Evolutionary conservation across 2,888 invertebrate genomes (phyloP).

Genomic region (Meteorus colon): DNA sequence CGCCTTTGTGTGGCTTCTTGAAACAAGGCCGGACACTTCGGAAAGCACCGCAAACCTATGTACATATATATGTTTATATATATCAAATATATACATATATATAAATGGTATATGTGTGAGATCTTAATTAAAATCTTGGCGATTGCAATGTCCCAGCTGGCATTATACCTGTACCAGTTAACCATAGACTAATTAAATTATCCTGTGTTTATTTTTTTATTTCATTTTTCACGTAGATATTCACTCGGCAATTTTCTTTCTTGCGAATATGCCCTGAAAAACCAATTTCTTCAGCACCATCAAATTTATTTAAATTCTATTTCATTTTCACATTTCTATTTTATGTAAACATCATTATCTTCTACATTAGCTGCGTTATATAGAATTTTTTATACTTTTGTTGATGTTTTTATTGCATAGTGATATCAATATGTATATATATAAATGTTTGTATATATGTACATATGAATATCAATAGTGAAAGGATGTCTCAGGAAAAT

Average conservation of each 20-base stretch:
- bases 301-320: constrained; percentile 38
- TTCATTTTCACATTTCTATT: constrained; percentile 45
- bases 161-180: constrained; percentile 55
- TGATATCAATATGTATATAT: not conserved
- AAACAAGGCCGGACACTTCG: not conserved
- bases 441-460: not conserved
- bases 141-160: constrained; percentile 58
- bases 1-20: constrained; percentile 19
- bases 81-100: constrained; percentile 39
- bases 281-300: constrained; percentile 28
- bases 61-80: constrained; percentile 20
- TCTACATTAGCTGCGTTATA: not conserved
- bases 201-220: constrained; percentile 32
- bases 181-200: constrained; percentile 64
- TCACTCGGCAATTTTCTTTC: constrained; percentile 35
- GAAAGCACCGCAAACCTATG: not conserved
- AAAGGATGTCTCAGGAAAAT: not conserved
- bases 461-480: not conserved
- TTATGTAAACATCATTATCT: constrained; percentile 1
- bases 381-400: not conserved
- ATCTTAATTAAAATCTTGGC: constrained; percentile 67
- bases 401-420: not conserved
- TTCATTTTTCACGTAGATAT: not conserved
- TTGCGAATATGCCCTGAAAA: constrained; percentile 10
- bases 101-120: constrained; percentile 44